Evolutionary conservation across 1,140 invertebrate species (phyloP).

Genomic region (Battus philenor): DNA sequence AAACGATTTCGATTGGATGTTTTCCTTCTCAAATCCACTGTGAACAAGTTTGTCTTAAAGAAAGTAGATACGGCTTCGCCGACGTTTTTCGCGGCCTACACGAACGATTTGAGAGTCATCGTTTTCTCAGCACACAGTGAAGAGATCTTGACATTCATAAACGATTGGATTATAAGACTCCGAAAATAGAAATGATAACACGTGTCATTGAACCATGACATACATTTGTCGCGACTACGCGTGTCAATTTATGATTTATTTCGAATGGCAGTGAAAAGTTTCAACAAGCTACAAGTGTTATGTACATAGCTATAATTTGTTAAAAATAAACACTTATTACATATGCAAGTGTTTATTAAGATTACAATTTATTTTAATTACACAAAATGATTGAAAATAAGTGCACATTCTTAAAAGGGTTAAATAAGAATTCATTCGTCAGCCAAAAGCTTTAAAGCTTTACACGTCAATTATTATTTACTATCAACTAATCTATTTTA

Average conservation of each 20-base stretch:
- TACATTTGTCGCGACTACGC: constrained; percentile 1
- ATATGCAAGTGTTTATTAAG: too few species aligned
- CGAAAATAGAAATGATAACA: constrained; percentile 42
- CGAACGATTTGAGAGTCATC: constrained; percentile 21
- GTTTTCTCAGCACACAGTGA: neutral
- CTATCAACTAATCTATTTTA: too few species aligned
- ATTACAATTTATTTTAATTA: too few species aligned
- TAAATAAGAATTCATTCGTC: too few species aligned
- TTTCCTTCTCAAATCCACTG: constrained; percentile 30
- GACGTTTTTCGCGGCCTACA: constrained; percentile 34
- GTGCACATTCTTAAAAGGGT: too few species aligned
- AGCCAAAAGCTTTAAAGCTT: too few species aligned
- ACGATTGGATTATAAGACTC: constrained; percentile 20
- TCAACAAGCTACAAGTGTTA: too few species aligned
- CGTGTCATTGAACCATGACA: constrained; percentile 35
- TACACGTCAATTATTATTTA: too few species aligned
- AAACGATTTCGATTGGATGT: constrained; percentile 1
- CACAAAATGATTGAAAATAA: too few species aligned
- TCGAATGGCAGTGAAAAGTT: neutral
- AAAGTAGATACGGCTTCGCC: constrained; percentile 32
- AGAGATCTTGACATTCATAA: constrained; percentile 11
- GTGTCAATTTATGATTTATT: neutral
- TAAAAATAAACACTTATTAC: too few species aligned
- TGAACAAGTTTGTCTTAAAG: constrained; percentile 50
- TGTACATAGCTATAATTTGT: too few species aligned